phyloP scores from a whole-genome alignment of 2,113 vertebrate genomes.

The Laterallus jamaicensis region DNA sequence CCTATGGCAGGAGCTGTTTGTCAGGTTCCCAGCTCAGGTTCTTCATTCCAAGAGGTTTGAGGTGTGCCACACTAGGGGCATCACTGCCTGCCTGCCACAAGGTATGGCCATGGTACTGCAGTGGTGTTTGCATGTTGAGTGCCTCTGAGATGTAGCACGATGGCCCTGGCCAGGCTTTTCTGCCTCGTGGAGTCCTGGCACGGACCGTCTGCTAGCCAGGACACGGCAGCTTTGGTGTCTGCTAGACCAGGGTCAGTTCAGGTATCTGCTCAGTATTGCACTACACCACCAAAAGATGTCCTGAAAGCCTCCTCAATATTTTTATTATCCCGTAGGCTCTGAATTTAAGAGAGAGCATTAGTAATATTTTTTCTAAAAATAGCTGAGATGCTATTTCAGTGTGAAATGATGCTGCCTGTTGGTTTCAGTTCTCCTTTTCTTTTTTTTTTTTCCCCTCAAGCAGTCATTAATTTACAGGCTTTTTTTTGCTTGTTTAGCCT shows the following conservation, averaged over 20 bases:
- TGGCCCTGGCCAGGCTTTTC: background rate
- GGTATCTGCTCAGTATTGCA: background rate
- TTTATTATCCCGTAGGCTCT: background rate
- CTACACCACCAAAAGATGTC: background rate
- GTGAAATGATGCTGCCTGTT: constrained; percentile 60
- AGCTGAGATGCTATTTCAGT: constrained; percentile 73
- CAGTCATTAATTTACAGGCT: background rate
- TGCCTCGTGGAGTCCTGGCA: background rate
- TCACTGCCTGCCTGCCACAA: background rate
- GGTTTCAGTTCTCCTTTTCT: background rate
- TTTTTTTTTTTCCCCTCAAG: constrained; percentile 12
- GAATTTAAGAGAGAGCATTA: constrained; percentile 74
- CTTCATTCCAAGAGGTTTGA: background rate
- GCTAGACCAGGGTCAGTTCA: background rate
- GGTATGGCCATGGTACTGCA: rapidly evolving
- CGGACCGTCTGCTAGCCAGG: rapidly evolving
- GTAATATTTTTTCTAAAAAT: constrained; percentile 81
- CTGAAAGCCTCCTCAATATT: background rate
- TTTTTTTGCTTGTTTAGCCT: constrained; percentile 39
- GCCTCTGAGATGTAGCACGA: background rate
- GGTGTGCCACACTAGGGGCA: rapidly evolving
- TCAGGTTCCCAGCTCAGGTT: background rate
- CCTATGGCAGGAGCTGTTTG: background rate
- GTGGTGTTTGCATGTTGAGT: rapidly evolving
- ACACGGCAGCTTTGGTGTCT: background rate